phyloP scores from a whole-genome alignment of 1,140 invertebrate species.

The Zaprionus capensis region DNA sequence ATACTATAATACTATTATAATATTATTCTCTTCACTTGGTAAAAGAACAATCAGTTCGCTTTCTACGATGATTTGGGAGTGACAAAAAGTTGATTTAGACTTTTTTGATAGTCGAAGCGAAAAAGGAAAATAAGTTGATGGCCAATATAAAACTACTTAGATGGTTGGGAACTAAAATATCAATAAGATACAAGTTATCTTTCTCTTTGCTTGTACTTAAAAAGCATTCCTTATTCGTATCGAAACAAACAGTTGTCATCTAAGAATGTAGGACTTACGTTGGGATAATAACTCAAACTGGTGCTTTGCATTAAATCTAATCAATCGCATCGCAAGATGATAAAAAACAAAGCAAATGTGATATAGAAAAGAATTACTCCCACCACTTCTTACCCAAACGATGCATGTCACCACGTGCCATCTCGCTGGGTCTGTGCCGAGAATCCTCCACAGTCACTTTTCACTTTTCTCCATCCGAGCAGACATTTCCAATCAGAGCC shows the following conservation, averaged over 20 bases:
- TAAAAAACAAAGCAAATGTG: not conserved
- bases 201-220: too few relatives aligned
- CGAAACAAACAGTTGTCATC: not conserved
- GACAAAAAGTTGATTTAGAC: too few relatives aligned
- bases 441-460: constrained; percentile 35
- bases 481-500: constrained; percentile 41
- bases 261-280: not conserved
- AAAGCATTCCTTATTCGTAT: not conserved
- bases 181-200: too few relatives aligned
- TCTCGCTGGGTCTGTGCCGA: constrained; percentile 7
- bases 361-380: not conserved
- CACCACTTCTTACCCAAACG: constrained; percentile 12
- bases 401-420: constrained; percentile 27
- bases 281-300: constrained; percentile 39
- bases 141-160: too few relatives aligned
- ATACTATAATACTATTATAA: too few relatives aligned
- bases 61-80: too few relatives aligned
- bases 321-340: constrained; percentile 22
- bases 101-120: too few relatives aligned
- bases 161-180: too few relatives aligned
- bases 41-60: too few relatives aligned
- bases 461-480: constrained; percentile 34
- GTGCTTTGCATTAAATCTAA: constrained; percentile 23
- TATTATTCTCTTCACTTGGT: too few relatives aligned
- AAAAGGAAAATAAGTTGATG: too few relatives aligned